phyloP scores from a whole-genome alignment of 1,140 invertebrate genomes.

The Drosophila mauritiana region DNA sequence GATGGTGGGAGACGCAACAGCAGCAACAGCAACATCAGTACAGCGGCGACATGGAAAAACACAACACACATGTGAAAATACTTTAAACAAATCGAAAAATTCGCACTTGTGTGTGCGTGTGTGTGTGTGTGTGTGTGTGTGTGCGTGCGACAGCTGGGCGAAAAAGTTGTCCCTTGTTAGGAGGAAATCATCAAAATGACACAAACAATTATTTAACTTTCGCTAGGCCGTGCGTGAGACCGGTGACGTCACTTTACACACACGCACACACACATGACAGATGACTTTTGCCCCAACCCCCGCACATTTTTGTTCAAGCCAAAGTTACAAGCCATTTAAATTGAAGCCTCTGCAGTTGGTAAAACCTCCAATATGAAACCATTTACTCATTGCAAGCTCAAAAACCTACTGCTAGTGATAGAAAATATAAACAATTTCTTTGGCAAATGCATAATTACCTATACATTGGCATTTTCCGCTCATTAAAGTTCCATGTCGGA shows the following conservation, averaged over 20 bases:
- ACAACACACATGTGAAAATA: conserved; percentile 52
- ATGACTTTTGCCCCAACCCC: conserved; percentile 21
- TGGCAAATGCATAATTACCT: conserved; percentile 9
- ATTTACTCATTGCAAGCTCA: too few species aligned
- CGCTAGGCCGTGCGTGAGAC: conserved; percentile 68
- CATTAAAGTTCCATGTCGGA: conserved; percentile 17
- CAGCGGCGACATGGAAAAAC: conserved; percentile 25
- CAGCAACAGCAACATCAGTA: conserved; percentile 41
- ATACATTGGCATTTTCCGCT: background rate
- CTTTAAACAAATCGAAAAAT: conserved; percentile 78
- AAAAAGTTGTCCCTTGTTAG: conserved; percentile 74
- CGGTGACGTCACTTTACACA: conserved; percentile 57
- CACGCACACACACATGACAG: conserved; percentile 35
- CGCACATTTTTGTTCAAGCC: conserved; percentile 40
- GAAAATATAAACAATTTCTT: background rate
- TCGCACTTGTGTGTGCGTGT: conserved; percentile 33
- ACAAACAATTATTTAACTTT: conserved; percentile 83
- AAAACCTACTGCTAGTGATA: too few species aligned
- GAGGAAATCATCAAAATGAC: conserved; percentile 81
- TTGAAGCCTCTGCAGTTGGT: background rate
- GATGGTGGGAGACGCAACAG: conserved; percentile 46
- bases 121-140: conserved; percentile 31
- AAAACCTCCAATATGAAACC: too few species aligned
- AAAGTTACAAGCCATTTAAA: conserved; percentile 43
- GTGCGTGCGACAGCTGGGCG: conserved; percentile 62